Evolutionary conservation across 1,140 invertebrate genomes (phyloP).

Genomic region (Trachymyrmex septentrionalis): DNA sequence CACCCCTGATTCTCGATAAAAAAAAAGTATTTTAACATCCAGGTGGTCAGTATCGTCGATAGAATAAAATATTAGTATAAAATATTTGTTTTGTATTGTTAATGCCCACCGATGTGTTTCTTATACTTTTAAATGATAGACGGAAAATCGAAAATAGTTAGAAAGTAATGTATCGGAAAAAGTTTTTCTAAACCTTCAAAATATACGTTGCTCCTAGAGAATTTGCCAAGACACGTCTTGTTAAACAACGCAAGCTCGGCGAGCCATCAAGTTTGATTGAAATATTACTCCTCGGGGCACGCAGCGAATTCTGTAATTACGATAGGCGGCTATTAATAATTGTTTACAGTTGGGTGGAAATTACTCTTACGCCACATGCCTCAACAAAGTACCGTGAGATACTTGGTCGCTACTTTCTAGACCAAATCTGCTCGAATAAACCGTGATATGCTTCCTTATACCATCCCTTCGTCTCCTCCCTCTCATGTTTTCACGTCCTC

Average conservation of each 20-base stretch:
- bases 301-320: constrained; percentile 72
- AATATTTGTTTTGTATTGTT: not conserved
- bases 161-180: not conserved
- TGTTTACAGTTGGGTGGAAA: constrained; percentile 70
- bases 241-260: constrained; percentile 40
- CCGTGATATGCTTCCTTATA: constrained; percentile 27
- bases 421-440: constrained; percentile 41
- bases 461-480: constrained; percentile 62
- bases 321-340: constrained; percentile 74
- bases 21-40: constrained; percentile 23
- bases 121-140: not conserved
- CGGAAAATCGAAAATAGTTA: not conserved
- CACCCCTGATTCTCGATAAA: constrained; percentile 28
- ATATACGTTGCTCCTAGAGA: not conserved
- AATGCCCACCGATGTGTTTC: not conserved
- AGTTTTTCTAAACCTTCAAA: constrained; percentile 22
- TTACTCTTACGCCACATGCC: constrained; percentile 52
- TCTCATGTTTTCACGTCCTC: constrained; percentile 65
- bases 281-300: constrained; percentile 62
- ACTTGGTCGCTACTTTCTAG: constrained; percentile 69
- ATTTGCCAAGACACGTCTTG: constrained; percentile 42
- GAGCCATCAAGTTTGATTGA: constrained; percentile 71
- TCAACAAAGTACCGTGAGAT: constrained; percentile 47
- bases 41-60: constrained; percentile 54
- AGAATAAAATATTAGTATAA: constrained; percentile 25